Percentiles rank a stretch among this genome's conserved stretches.
phyloP scores from a whole-genome alignment of 1,140 invertebrate genomes.

The Rhagoletis zephyria region DNA sequence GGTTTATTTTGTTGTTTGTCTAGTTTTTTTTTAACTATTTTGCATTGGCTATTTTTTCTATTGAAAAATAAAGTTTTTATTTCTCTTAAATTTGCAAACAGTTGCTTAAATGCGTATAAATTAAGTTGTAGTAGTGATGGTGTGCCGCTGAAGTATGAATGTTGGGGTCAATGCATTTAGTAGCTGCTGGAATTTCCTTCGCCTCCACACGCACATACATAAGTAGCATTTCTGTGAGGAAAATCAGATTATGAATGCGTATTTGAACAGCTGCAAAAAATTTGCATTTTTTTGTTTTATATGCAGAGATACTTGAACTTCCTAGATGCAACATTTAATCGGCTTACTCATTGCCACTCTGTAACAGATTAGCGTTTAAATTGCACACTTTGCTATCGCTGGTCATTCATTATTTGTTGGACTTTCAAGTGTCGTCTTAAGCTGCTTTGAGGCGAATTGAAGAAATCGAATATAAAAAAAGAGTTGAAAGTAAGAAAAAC shows the following conservation, averaged over 20 bases:
- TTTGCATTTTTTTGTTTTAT: neutral
- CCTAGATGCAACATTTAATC: neutral
- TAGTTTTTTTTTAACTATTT: neutral
- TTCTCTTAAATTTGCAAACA: neutral
- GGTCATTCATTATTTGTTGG: no score
- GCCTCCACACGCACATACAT: neutral
- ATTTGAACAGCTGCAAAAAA: neutral
- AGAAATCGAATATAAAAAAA: no score
- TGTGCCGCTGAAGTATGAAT: neutral
- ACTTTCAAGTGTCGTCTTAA: no score
- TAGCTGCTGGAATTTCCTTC: slow-evolving; percentile 34
- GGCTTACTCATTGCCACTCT: slow-evolving; percentile 5
- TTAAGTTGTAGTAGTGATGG: neutral
- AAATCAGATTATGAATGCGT: slow-evolving; percentile 21
- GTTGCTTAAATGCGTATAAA: slow-evolving; percentile 31
- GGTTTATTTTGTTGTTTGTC: slow-evolving; percentile 16
- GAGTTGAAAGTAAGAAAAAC: no score
- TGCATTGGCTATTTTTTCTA: neutral
- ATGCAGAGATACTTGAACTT: slow-evolving; percentile 7
- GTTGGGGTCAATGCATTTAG: slow-evolving; percentile 47
- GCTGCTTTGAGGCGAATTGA: no score
- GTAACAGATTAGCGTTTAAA: neutral
- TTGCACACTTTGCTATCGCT: no score
- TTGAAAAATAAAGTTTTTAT: neutral
- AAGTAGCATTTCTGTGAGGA: neutral